Percentiles rank a stretch among this genome's conserved stretches.
These are phyloP conservation scores for Mythimna impura DNA, from an alignment of 2,888 invertebrate genomes.

Conservation along the genomic window DNA sequence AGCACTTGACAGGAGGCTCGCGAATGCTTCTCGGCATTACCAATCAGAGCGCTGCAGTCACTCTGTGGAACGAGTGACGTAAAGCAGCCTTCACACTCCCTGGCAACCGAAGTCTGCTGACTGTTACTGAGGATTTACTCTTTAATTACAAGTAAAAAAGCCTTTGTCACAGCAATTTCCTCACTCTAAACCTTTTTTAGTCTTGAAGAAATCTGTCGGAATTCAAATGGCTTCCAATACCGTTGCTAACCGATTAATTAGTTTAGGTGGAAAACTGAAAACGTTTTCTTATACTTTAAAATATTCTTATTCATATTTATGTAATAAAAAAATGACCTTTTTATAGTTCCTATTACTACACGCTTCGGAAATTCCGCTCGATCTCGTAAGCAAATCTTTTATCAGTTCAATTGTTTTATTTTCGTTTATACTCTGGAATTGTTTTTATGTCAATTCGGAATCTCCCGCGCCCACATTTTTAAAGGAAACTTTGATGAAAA, in stretches of 20 bases:
- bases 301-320: slow-evolving; percentile 11
- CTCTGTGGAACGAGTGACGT: slow-evolving; percentile 85
- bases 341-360: slow-evolving; percentile 12
- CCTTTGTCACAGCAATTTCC: slow-evolving; percentile 33
- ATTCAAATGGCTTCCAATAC: slow-evolving; percentile 6
- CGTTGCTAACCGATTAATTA: slow-evolving; percentile 18
- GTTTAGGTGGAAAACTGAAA: not conserved
- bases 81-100: slow-evolving; percentile 84
- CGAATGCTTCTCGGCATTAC: slow-evolving; percentile 74
- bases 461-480: slow-evolving; percentile 11
- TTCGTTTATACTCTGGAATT: not conserved
- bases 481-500: slow-evolving; percentile 1
- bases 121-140: slow-evolving; percentile 40
- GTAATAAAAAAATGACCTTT: not conserved
- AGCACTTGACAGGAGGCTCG: slow-evolving; percentile 56
- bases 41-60: slow-evolving; percentile 86
- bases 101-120: slow-evolving; percentile 54
- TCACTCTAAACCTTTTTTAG: slow-evolving; percentile 16
- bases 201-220: slow-evolving; percentile 15
- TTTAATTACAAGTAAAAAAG: slow-evolving; percentile 31
- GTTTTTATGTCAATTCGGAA: slow-evolving; percentile 18
- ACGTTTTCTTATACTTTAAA: slow-evolving; percentile 11
- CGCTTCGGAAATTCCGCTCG: slow-evolving; percentile 44
- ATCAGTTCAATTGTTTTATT: slow-evolving; percentile 39
- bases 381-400: slow-evolving; percentile 33